phyloP scores from a whole-genome alignment of 2,888 invertebrate species.

The Steinernema carpocapsae region DNA sequence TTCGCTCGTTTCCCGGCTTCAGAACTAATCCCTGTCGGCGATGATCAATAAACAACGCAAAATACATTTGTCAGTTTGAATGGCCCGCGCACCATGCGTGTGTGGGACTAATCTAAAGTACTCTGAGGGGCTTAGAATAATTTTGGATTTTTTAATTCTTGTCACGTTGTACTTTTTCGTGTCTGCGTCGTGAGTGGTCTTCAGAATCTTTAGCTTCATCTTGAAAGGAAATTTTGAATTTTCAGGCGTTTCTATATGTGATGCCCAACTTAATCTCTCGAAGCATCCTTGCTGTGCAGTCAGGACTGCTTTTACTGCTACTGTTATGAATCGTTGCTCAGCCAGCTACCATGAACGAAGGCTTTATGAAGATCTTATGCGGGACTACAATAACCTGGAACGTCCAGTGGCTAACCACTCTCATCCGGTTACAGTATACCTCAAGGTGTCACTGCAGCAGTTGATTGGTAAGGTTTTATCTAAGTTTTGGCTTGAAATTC shows the following conservation, averaged over 20 bases:
- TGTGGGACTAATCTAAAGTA: not conserved
- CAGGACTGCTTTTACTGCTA: slow-evolving; percentile 21
- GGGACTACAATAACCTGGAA: slow-evolving; percentile 65
- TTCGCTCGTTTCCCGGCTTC: not conserved
- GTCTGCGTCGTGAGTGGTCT: no score
- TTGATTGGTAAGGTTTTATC: slow-evolving; percentile 19
- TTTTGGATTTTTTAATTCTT: no score
- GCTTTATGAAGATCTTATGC: slow-evolving; percentile 64
- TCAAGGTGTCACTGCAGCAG: slow-evolving; percentile 47
- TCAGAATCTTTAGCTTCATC: no score
- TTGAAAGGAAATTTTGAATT: no score
- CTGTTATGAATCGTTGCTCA: not conserved
- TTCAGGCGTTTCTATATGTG: slow-evolving; percentile 25
- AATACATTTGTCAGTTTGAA: slow-evolving; percentile 25
- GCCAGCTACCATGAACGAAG: slow-evolving; percentile 57
- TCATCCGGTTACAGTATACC: slow-evolving; percentile 58
- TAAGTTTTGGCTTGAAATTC: not conserved
- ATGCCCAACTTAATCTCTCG: slow-evolving; percentile 20
- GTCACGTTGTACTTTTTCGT: no score
- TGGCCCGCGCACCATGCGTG: not conserved
- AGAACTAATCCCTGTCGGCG: slow-evolving; percentile 16
- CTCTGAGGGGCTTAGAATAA: no score
- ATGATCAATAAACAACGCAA: slow-evolving; percentile 29
- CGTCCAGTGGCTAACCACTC: slow-evolving; percentile 66
- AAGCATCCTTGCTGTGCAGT: not conserved